Evolutionary conservation across 2,888 invertebrate species (phyloP), one percentile per base, ranked within the genome.

Genomic region (Tribolium freemani): DNA sequence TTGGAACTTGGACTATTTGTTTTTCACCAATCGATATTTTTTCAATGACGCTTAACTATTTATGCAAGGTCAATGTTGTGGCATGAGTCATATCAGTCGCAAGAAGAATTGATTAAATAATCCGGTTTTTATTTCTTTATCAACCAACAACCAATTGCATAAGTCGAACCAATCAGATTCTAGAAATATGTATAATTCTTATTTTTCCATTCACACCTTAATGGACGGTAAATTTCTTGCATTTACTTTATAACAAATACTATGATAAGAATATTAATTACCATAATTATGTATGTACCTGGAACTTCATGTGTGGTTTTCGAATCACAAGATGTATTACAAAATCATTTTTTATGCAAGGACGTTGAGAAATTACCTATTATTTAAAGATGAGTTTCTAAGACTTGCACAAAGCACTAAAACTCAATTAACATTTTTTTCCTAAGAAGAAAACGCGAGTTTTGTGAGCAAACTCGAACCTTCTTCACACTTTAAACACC

Each of bases 1-100:
- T 26, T 3, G 26, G 5, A 3, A 26, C 26, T 3, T 26, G 26
- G 9, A 38, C 38, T 38, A 6, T 38, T 38, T 38, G 38, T 38
- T 38, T 38, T 38, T 38, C 38, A 8, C n/a, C n/a, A n/a, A 38
- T 38, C 38, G 38, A 38, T 38, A 38, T 38, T n/a, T n/a, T 38
- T 38, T 38, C 38, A 38, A 38, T 51, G 51, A 9, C 51, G 51
- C 11, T 13, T 50, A 11, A 11, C 10, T 16, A 21, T 51, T 21
- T 20, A 51, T 51, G 21, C 51, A 51, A 51, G 51, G 51, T 51
- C 51, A 51, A 51, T 51, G 51, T 51, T 51, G 21, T 51, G 21
- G 8, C 51, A 51, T 51, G 51, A 51, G 21, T 51, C 51, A 51
- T 51, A 51, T 51, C 21, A 51, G 21, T 20, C 16, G 5, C 8